Evolutionary conservation across 2,113 vertebrate genomes (phyloP).

Genomic region (Dromas ardeola): DNA sequence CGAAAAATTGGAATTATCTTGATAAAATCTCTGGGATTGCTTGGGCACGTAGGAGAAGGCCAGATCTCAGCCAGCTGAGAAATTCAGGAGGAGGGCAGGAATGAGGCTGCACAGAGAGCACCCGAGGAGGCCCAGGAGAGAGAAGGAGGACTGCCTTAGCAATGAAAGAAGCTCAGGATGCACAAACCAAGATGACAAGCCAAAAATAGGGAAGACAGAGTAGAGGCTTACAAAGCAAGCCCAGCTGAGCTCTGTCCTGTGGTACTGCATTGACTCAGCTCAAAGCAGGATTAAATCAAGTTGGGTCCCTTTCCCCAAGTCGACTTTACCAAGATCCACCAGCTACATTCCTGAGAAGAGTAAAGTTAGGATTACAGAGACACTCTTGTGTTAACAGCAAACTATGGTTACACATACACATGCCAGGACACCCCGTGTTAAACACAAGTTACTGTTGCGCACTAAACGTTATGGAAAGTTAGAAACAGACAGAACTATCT

Average conservation of each 20-base stretch:
- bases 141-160: background rate
- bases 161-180: background rate
- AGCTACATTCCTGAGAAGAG: background rate
- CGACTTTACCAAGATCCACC: background rate
- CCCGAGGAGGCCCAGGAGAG: background rate
- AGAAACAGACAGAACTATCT: conserved; percentile 42
- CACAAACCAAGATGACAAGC: background rate
- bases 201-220: background rate
- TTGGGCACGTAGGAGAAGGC: background rate
- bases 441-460: background rate
- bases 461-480: background rate
- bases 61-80: background rate
- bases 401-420: background rate
- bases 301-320: background rate
- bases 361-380: conserved; percentile 5
- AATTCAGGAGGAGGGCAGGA: background rate
- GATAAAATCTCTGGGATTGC: background rate
- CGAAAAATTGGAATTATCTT: background rate
- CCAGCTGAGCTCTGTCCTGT: background rate
- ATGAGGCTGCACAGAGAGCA: background rate
- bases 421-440: background rate
- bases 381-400: conserved; percentile 23
- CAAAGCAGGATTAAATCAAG: background rate
- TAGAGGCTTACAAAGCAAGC: background rate
- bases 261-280: background rate